Conservation (phyloP, 2,113 vertebrate genomes). For the Lampris megalopsis region DNA sequence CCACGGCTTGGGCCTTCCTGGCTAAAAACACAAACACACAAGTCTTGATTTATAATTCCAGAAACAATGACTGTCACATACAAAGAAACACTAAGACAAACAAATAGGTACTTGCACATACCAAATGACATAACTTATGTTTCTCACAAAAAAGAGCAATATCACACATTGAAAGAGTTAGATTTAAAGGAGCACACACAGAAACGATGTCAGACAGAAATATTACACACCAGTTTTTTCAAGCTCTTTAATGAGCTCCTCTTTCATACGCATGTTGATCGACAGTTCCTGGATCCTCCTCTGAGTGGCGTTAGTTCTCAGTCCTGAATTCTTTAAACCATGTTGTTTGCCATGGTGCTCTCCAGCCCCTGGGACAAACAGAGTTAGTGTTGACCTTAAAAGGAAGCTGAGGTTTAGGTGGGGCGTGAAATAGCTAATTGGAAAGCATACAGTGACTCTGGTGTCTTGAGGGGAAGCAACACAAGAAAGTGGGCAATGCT, state of each 20-base stretch:
- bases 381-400: neutral
- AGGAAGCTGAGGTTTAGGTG: neutral
- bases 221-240: constrained; percentile 84
- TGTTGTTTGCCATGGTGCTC: constrained; percentile 16
- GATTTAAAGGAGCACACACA: neutral
- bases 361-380: constrained; percentile 39
- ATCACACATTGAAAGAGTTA: neutral
- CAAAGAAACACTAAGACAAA: neutral
- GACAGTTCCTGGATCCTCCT: constrained; percentile 87
- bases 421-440: neutral
- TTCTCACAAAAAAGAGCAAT: neutral
- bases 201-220: neutral
- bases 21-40: constrained; percentile 40
- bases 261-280: constrained; percentile 89
- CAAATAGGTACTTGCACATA: neutral
- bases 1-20: constrained; percentile 29
- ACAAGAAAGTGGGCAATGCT: too few species aligned
- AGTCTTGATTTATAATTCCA: neutral
- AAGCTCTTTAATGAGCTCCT: constrained; percentile 90
- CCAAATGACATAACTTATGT: neutral
- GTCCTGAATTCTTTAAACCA: constrained; percentile 77
- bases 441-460: neutral
- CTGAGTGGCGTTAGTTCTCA: constrained; percentile 76
- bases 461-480: too few species aligned
- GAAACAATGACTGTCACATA: too few species aligned